Evolutionary conservation across 2,113 vertebrate genomes (phyloP).

Genomic region (Eulacestoma nigropectus): DNA sequence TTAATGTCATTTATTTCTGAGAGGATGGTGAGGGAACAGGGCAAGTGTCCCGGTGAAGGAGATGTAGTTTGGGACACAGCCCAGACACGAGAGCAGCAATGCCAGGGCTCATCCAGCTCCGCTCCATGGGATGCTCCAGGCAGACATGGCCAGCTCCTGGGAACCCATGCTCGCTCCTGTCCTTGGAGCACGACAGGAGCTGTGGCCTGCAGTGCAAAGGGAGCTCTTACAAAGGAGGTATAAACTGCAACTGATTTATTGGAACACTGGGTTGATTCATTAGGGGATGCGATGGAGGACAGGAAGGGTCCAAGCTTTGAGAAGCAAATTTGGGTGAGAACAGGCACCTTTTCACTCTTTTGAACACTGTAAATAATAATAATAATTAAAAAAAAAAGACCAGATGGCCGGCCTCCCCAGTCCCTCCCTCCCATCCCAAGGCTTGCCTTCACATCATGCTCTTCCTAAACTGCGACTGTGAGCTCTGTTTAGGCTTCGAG

Average conservation of each 20-base stretch:
- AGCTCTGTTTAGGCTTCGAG: conserved; percentile 61
- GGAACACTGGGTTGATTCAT: neutral
- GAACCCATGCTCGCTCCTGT: neutral
- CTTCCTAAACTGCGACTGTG: conserved; percentile 74
- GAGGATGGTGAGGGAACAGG: neutral
- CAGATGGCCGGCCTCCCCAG: neutral
- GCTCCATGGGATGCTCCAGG: neutral
- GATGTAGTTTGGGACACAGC: neutral
- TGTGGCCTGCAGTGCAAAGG: neutral
- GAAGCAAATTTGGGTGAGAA: neutral
- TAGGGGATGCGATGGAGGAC: neutral
- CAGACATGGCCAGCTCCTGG: neutral
- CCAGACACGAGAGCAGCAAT: neutral
- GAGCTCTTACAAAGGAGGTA: conserved; percentile 2
- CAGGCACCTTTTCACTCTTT: conserved; percentile 49
- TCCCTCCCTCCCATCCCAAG: neutral
- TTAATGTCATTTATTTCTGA: neutral
- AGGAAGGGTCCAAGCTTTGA: neutral
- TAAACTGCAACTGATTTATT: neutral
- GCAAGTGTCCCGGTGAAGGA: neutral
- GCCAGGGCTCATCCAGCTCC: neutral
- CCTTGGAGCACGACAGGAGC: neutral
- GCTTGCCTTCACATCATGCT: conserved; percentile 81
- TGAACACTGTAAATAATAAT: conserved; percentile 43
- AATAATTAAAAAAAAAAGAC: neutral